These are phyloP conservation scores for Hemithea aestivaria DNA, from an alignment of 2,888 invertebrate species.

Conservation along the genomic window DNA sequence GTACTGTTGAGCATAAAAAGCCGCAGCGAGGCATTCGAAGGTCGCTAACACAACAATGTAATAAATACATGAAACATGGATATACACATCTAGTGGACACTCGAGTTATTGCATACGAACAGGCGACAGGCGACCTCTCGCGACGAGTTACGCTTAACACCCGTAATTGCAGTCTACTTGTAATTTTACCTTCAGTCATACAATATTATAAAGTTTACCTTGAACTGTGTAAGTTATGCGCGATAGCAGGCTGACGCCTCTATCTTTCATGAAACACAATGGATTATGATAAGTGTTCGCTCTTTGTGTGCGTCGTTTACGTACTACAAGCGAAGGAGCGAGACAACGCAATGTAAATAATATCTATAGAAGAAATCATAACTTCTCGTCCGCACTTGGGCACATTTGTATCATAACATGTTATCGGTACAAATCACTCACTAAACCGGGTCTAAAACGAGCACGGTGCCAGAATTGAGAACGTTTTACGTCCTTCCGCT, in stretches of 20 bases:
- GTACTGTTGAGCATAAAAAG: conserved; percentile 26
- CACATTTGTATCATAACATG: too few species aligned
- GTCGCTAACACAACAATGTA: conserved; percentile 21
- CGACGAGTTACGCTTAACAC: conserved; percentile 34
- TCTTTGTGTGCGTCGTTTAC: conserved; percentile 24
- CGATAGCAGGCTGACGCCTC: conserved; percentile 11
- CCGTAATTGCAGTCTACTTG: conserved; percentile 42
- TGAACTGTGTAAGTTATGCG: conserved; percentile 19
- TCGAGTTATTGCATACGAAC: neutral
- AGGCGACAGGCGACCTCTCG: conserved; percentile 16
- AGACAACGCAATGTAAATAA: conserved; percentile 29
- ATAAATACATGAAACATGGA: conserved; percentile 6
- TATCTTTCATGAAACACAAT: conserved; percentile 19
- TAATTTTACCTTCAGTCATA: conserved; percentile 25
- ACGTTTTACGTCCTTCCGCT: too few species aligned
- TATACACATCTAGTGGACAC: conserved; percentile 10
- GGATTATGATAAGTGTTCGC: conserved; percentile 25
- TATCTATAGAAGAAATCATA: conserved; percentile 28
- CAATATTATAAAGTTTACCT: conserved; percentile 22
- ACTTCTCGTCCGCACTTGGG: too few species aligned
- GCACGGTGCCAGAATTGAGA: too few species aligned
- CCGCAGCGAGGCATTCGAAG: conserved; percentile 17
- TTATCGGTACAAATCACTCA: too few species aligned
- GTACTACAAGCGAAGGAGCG: conserved; percentile 23
- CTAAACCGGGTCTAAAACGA: too few species aligned